Conservation (phyloP, 1,140 invertebrate species). For the Aethina tumida region DNA sequence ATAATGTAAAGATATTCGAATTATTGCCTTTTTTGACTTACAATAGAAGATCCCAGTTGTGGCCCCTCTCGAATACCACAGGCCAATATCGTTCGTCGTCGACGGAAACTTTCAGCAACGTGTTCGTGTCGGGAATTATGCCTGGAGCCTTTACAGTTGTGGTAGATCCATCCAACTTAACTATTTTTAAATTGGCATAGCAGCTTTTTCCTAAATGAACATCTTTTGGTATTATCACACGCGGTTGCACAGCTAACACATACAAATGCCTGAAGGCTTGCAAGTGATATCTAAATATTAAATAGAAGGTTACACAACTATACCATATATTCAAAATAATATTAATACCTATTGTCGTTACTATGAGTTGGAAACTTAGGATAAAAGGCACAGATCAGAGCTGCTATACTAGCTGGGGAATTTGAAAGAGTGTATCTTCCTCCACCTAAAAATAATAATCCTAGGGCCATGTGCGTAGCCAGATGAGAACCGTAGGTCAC, state of each 20-base stretch:
- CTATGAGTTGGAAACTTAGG: slow-evolving; percentile 95
- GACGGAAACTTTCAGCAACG: slow-evolving; percentile 64
- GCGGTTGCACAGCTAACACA: slow-evolving; percentile 82
- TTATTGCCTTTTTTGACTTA: too few relatives aligned
- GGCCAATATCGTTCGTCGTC: slow-evolving; percentile 82
- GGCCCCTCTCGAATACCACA: slow-evolving; percentile 66
- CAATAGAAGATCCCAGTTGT: slow-evolving; percentile 75
- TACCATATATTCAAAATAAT: background rate
- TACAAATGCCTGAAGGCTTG: slow-evolving; percentile 94
- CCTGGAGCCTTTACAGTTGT: slow-evolving; percentile 64
- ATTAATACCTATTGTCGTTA: slow-evolving; percentile 77
- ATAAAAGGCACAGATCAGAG: slow-evolving; percentile 85
- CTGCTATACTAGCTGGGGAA: slow-evolving; percentile 72
- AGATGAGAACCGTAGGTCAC: slow-evolving; percentile 88
- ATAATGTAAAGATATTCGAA: slow-evolving; percentile 5
- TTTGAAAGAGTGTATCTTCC: slow-evolving; percentile 81
- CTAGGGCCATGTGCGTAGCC: slow-evolving; percentile 88
- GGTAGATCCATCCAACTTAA: slow-evolving; percentile 44
- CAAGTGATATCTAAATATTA: slow-evolving; percentile 67
- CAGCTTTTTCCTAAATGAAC: slow-evolving; percentile 69
- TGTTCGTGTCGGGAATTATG: slow-evolving; percentile 72
- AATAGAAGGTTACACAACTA: background rate
- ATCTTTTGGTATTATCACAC: slow-evolving; percentile 78
- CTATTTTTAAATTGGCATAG: slow-evolving; percentile 66
- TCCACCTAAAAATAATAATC: slow-evolving; percentile 88